Conservation (phyloP, 2,888 invertebrate species). For the Limenitis camilla region DNA sequence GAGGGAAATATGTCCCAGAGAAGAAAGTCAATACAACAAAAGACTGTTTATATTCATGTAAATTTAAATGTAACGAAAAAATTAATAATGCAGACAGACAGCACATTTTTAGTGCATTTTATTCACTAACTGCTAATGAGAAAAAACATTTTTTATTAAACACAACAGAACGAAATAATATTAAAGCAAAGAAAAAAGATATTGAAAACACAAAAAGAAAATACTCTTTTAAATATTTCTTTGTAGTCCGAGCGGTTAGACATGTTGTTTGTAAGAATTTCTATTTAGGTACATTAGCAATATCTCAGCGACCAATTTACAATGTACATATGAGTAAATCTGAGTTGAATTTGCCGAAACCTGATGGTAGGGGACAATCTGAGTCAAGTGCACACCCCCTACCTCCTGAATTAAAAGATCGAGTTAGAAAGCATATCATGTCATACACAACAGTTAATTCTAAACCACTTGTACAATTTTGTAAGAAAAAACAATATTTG, state of each 20-base stretch:
- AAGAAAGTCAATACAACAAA: conserved; percentile 50
- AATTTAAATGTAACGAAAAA: conserved; percentile 58
- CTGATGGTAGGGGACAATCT: conserved; percentile 57
- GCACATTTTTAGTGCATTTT: conserved; percentile 62
- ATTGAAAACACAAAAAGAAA: conserved; percentile 40
- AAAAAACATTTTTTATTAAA: conserved; percentile 63
- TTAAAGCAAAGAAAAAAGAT: conserved; percentile 38
- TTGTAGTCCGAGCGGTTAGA: conserved; percentile 47
- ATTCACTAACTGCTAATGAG: conserved; percentile 57
- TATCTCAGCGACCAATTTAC: conserved; percentile 65
- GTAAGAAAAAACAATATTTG: conserved; percentile 56
- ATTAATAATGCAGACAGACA: conserved; percentile 54
- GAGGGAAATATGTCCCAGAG: conserved; percentile 61
- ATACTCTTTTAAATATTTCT: conserved; percentile 62
- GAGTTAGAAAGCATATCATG: conserved; percentile 54
- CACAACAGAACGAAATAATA: conserved; percentile 55
- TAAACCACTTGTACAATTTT: conserved; percentile 49
- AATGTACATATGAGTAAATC: conserved; percentile 64
- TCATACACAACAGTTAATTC: conserved; percentile 51
- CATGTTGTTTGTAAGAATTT: conserved; percentile 63
- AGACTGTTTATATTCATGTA: conserved; percentile 58
- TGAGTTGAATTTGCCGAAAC: conserved; percentile 61
- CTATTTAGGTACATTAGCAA: conserved; percentile 61
- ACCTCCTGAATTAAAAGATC: conserved; percentile 52
- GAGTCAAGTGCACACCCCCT: conserved; percentile 52